Evolutionary conservation across 2,797 vertebrate species (phyloP).

Genomic region (Cyprinodon diabolis): DNA sequence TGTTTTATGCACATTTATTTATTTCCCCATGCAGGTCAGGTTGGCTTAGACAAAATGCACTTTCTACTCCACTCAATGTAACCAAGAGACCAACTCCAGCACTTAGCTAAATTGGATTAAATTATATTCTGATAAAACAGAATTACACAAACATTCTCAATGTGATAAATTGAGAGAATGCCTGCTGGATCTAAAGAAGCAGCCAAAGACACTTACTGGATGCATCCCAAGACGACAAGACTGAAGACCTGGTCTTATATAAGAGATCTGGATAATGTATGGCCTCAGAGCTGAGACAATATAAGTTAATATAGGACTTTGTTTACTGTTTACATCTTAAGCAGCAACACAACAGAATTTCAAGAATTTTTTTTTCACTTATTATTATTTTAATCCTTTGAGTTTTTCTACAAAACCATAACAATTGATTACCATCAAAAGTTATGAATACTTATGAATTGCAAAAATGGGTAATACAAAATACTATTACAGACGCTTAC

Average conservation of each 20-base stretch:
- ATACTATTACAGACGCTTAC: slow-evolving; percentile 76
- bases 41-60: slow-evolving; percentile 40
- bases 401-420: neutral
- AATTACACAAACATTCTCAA: slow-evolving; percentile 70
- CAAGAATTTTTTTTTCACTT: neutral
- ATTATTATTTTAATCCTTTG: neutral
- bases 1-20: slow-evolving; percentile 21
- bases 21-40: slow-evolving; percentile 30
- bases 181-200: slow-evolving; percentile 65
- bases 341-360: slow-evolving; percentile 15
- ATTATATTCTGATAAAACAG: slow-evolving; percentile 68
- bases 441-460: neutral
- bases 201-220: slow-evolving; percentile 62
- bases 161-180: slow-evolving; percentile 73
- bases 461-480: neutral
- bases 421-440: neutral
- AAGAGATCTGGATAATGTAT: slow-evolving; percentile 28
- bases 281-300: slow-evolving; percentile 31
- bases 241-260: slow-evolving; percentile 43
- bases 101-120: slow-evolving; percentile 71
- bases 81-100: slow-evolving; percentile 57
- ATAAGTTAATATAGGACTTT: slow-evolving; percentile 10
- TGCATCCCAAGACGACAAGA: slow-evolving; percentile 42
- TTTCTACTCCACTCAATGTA: slow-evolving; percentile 53
- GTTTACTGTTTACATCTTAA: slow-evolving; percentile 14